These are phyloP conservation scores for Xenopus petersii DNA, from an alignment of 2,797 vertebrate genomes.

Conservation along the genomic window DNA sequence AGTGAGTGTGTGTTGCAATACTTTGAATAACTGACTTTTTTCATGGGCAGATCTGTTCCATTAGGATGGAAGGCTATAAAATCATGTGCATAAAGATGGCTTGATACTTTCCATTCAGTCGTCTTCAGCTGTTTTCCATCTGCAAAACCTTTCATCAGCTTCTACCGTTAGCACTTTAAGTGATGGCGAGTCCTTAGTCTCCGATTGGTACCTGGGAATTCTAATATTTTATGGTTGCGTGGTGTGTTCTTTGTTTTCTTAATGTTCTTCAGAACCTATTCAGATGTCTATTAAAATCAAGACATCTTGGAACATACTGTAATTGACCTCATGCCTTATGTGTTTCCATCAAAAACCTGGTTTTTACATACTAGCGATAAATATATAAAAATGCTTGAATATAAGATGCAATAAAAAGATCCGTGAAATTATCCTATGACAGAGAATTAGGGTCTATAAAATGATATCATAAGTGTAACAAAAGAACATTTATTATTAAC, in stretches of 20 bases:
- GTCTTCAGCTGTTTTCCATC: constrained; percentile 40
- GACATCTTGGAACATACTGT: constrained; percentile 8
- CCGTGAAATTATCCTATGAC: no score
- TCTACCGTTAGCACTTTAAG: constrained; percentile 19
- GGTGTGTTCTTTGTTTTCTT: constrained; percentile 51
- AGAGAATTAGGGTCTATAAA: no score
- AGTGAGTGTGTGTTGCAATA: neutral
- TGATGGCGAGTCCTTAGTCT: constrained; percentile 35
- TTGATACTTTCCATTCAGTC: constrained; percentile 33
- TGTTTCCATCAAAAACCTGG: neutral
- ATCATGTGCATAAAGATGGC: neutral
- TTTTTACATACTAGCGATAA: neutral
- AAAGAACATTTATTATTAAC: no score
- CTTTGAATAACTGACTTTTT: constrained; percentile 3
- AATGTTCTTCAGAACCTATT: constrained; percentile 39
- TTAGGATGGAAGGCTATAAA: constrained; percentile 11
- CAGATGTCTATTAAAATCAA: constrained; percentile 40
- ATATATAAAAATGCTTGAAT: neutral
- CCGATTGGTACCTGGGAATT: constrained; percentile 25
- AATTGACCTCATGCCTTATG: constrained; percentile 7
- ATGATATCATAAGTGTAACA: no score
- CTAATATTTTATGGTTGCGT: constrained; percentile 24
- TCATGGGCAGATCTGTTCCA: neutral
- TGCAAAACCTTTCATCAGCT: constrained; percentile 34
- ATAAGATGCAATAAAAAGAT: no score